phyloP scores from a whole-genome alignment of 2,888 invertebrate genomes.

The Nudaria mundana region DNA sequence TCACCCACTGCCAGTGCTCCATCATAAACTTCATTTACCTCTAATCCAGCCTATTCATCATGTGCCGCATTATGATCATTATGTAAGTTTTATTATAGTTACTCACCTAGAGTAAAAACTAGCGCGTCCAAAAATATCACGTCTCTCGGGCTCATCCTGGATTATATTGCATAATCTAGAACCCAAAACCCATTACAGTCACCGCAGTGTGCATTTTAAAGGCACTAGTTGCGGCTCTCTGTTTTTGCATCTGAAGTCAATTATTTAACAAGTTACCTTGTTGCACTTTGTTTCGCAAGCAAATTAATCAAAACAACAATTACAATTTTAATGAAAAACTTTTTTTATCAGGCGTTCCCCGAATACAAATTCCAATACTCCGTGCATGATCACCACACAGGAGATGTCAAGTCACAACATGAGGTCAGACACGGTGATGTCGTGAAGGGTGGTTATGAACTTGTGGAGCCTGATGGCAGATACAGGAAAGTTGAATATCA shows the following conservation, averaged over 20 bases:
- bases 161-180: no score
- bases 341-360: conserved; percentile 67
- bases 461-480: conserved; percentile 84
- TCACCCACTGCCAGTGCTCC: conserved; percentile 44
- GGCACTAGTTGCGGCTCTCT: no score
- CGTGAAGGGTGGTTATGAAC: conserved; percentile 83
- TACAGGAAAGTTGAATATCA: conserved; percentile 84
- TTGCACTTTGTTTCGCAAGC: no score
- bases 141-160: no score
- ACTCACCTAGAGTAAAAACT: no score
- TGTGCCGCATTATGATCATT: conserved; percentile 60
- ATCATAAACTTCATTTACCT: conserved; percentile 38
- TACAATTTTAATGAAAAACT: neutral
- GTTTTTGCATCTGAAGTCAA: no score
- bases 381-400: conserved; percentile 79
- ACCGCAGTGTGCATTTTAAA: no score
- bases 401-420: conserved; percentile 77
- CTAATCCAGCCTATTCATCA: conserved; percentile 45
- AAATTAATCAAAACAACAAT: no score
- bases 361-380: conserved; percentile 80
- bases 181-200: no score
- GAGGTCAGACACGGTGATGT: conserved; percentile 80
- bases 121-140: neutral
- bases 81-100: conserved; percentile 49
- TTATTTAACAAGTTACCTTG: no score